Evolutionary conservation across 2,797 vertebrate genomes (phyloP), one percentile per base, ranked within the genome.

Genomic region (Acestrorhynchus altus): DNA sequence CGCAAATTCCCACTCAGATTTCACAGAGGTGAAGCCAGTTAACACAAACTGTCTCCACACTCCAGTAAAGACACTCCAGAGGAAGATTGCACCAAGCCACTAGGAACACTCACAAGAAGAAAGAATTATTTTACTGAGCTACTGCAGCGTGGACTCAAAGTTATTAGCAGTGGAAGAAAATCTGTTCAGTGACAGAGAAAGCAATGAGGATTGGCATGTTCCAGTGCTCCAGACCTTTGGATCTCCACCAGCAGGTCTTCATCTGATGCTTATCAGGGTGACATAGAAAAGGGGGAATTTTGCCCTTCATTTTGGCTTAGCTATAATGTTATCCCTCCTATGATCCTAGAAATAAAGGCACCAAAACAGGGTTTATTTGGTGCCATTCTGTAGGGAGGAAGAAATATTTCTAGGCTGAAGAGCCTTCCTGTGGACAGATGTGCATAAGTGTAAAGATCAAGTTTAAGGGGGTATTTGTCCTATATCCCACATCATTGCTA

Each of bases 11-110:
- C 52, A 44, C 61, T 20, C 26, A 75, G 61, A 76, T 73, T 47
- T 66, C 67, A 74, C 57, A 79, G 52, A 76, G 81, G 72, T 72
- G 73, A 65, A 35, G 59, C 51, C 44, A 54, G 59, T 51, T 67
- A 67, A 57, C 59, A 54, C 57, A 71, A 66, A 49, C 46, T 69
- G 47, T 52, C 46, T 57, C 56, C 46, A 0, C 57, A 69, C 66
- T 42, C 69, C 59, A 65, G n/a, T 60, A 57, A 75, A 60, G 26
- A 0, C 46, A 69, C 66, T 59, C 69, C 40, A 26, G 59, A 65
- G 69, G 40, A 71, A 12, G 39, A 56, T 1, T 49, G 40, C 8
- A 65, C 20, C 13, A 42, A 69, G 60, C 26, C 16, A 40, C 42
- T 40, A 51, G 40, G 4, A 63, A 8, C 16, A 15, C 59, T 65